A percentile compares a stretch with the other conserved stretches of the same genome.
Conservation (phyloP, 2,113 vertebrate species). For the Labeo catla region DNA sequence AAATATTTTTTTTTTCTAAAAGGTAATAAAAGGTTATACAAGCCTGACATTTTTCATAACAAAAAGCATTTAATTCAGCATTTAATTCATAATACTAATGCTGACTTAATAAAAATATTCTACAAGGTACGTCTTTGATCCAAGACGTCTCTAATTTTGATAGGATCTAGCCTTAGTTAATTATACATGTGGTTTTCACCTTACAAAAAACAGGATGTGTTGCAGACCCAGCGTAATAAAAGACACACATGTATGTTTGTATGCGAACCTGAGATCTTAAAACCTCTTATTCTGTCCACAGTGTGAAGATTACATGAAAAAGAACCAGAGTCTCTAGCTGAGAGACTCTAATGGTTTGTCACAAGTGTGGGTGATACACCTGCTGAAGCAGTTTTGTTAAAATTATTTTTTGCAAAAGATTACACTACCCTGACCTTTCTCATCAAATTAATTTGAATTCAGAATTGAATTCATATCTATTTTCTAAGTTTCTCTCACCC, state of each 20-base stretch:
- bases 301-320: slow-evolving; percentile 48
- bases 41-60: no score
- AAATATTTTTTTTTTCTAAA: neutral
- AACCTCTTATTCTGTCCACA: slow-evolving; percentile 42
- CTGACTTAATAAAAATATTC: no score
- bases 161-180: neutral
- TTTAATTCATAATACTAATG: neutral
- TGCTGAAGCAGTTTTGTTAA: neutral
- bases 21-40: neutral
- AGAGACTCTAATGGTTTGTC: slow-evolving; percentile 50
- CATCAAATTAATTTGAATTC: neutral
- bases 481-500: neutral
- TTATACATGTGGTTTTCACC: neutral
- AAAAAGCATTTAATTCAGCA: no score
- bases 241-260: neutral
- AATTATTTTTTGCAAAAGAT: neutral
- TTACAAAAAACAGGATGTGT: no score
- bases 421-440: neutral
- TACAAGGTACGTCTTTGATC: no score
- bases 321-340: slow-evolving; percentile 47
- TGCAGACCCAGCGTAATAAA: neutral
- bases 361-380: slow-evolving; percentile 42
- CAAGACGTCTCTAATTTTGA: no score
- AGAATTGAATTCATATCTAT: neutral
- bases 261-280: neutral